Evolutionary conservation across 2,888 invertebrate genomes (phyloP).

Genomic region (Agriotes lineatus): DNA sequence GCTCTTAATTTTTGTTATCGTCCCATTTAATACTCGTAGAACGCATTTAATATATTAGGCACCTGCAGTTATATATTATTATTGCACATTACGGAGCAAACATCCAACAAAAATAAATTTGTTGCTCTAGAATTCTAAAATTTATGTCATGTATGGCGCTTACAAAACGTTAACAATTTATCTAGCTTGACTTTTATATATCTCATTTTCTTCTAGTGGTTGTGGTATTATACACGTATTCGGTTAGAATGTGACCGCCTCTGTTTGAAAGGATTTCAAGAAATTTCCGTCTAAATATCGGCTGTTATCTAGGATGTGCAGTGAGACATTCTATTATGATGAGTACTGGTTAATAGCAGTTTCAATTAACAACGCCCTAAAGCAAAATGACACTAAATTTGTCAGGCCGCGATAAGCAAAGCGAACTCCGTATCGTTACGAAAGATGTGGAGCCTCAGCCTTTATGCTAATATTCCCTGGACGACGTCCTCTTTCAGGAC

Average conservation of each 20-base stretch:
- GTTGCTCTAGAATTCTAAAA: slow-evolving; percentile 39
- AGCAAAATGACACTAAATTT: slow-evolving; percentile 48
- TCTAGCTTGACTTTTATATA: slow-evolving; percentile 62
- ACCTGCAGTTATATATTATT: slow-evolving; percentile 46
- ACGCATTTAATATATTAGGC: slow-evolving; percentile 46
- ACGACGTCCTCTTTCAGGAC: slow-evolving; percentile 13
- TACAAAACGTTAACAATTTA: slow-evolving; percentile 63
- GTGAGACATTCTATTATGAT: slow-evolving; percentile 51
- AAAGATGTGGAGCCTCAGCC: slow-evolving; percentile 20
- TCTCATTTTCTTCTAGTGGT: slow-evolving; percentile 60
- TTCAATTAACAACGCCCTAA: slow-evolving; percentile 55
- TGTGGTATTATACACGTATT: slow-evolving; percentile 51
- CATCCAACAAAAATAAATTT: slow-evolving; percentile 44
- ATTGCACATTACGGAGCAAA: slow-evolving; percentile 42
- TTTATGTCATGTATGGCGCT: slow-evolving; percentile 54
- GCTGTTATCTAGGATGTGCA: slow-evolving; percentile 54
- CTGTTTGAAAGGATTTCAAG: slow-evolving; percentile 38
- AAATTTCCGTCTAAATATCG: slow-evolving; percentile 45
- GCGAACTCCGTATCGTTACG: slow-evolving; percentile 29
- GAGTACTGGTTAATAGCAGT: slow-evolving; percentile 54
- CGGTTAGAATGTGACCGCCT: slow-evolving; percentile 51
- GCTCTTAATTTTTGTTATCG: slow-evolving; percentile 48
- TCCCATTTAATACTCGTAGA: slow-evolving; percentile 39
- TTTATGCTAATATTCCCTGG: slow-evolving; percentile 18
- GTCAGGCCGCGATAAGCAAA: slow-evolving; percentile 49